Percentiles rank a stretch among this genome's conserved stretches.
Conservation (phyloP, 53 echinoderm and acorn worm species). For the Mesocentrotus franciscanus region DNA sequence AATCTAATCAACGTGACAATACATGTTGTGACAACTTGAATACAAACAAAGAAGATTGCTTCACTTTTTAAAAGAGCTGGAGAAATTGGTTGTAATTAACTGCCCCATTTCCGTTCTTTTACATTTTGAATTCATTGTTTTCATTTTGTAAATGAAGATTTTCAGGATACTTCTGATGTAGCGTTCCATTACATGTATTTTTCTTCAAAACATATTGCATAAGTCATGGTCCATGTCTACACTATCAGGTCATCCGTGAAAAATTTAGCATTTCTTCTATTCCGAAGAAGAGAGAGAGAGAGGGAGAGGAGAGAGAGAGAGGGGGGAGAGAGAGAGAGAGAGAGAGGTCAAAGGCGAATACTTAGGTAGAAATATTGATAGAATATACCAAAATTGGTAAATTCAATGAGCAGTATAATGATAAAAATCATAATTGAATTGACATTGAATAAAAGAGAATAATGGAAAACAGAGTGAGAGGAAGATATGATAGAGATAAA, state of each 20-base stretch:
- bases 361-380: no score
- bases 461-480: neutral
- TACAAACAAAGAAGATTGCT: neutral
- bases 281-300: neutral
- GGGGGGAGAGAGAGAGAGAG: no score
- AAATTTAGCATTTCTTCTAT: neutral
- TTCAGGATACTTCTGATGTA: neutral
- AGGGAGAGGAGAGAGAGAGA: neutral
- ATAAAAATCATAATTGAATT: no score
- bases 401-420: no score
- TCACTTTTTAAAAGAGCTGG: neutral
- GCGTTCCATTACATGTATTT: neutral
- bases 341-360: no score
- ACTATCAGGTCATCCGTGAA: neutral
- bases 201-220: neutral
- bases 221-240: neutral
- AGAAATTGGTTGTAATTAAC: neutral
- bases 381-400: no score
- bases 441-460: no score
- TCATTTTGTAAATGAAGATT: neutral
- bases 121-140: neutral
- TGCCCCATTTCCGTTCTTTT: neutral
- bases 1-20: conserved; percentile 31
- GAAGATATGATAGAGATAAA: neutral
- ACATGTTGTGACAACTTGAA: conserved; percentile 22